phyloP scores from a whole-genome alignment of 2,113 vertebrate genomes.

The Anser cygnoides region DNA sequence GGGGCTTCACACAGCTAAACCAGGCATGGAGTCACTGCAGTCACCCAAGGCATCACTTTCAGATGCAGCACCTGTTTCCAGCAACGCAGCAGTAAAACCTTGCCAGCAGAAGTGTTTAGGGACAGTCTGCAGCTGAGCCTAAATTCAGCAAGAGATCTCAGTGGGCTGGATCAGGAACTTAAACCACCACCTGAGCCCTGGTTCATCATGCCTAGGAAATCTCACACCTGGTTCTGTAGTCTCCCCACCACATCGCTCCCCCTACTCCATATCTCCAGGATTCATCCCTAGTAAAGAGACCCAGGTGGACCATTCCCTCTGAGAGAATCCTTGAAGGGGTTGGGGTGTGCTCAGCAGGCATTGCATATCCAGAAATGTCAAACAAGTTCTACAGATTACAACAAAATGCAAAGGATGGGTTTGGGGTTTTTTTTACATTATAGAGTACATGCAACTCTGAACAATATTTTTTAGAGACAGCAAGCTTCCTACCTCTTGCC shows the following conservation, averaged over 20 bases:
- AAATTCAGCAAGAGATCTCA: neutral
- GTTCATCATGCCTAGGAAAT: neutral
- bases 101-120: neutral
- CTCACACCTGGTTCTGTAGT: neutral
- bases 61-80: neutral
- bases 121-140: neutral
- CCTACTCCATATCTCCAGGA: neutral
- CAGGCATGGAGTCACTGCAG: neutral
- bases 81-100: neutral
- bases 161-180: neutral
- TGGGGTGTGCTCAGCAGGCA: neutral
- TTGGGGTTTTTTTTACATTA: neutral
- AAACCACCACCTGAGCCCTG: neutral
- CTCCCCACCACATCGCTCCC: neutral
- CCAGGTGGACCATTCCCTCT: neutral
- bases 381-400: neutral
- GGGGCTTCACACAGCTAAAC: neutral
- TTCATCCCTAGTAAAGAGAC: neutral
- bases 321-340: neutral
- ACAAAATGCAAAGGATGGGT: neutral
- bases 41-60: rapidly evolving
- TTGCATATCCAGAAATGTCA: neutral
- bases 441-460: neutral
- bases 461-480: neutral
- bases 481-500: neutral